Conservation (phyloP, 2,888 invertebrate species). For the Aspidiotus destructor region DNA sequence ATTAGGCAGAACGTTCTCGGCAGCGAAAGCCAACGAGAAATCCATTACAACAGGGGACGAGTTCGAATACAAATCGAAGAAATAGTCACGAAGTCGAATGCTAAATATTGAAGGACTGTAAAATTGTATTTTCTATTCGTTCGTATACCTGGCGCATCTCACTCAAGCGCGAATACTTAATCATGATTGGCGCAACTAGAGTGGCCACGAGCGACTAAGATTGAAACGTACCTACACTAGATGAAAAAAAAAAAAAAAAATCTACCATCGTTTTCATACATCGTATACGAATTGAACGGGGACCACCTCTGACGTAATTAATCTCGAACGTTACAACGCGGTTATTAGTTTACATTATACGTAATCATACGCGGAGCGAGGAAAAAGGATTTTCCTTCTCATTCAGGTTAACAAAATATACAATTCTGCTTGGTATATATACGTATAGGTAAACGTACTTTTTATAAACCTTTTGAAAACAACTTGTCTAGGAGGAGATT, state of each 20-base stretch:
- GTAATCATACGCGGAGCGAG: no score
- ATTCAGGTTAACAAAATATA: not conserved
- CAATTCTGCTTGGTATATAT: not conserved
- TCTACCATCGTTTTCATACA: not conserved
- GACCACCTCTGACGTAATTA: constrained; percentile 4
- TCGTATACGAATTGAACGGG: not conserved
- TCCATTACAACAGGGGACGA: no score
- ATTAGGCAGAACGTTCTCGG: no score
- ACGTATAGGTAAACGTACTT: not conserved
- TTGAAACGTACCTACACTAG: not conserved
- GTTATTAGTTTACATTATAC: not conserved
- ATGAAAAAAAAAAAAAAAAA: not conserved
- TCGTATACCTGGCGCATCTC: not conserved
- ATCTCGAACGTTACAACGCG: not conserved
- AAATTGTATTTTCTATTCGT: no score
- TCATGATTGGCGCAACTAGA: constrained; percentile 2
- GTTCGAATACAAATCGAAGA: no score
- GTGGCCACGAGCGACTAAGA: constrained; percentile 4
- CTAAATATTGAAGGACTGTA: not conserved
- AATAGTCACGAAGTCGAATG: not conserved
- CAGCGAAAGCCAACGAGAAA: no score
- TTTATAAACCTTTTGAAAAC: constrained; percentile 4
- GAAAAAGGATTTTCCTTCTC: not conserved
- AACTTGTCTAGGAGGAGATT: constrained; percentile 4
- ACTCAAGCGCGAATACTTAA: constrained; percentile 1